Evolutionary conservation across 2,797 vertebrate genomes (phyloP).

Genomic region (Pterois miles): DNA sequence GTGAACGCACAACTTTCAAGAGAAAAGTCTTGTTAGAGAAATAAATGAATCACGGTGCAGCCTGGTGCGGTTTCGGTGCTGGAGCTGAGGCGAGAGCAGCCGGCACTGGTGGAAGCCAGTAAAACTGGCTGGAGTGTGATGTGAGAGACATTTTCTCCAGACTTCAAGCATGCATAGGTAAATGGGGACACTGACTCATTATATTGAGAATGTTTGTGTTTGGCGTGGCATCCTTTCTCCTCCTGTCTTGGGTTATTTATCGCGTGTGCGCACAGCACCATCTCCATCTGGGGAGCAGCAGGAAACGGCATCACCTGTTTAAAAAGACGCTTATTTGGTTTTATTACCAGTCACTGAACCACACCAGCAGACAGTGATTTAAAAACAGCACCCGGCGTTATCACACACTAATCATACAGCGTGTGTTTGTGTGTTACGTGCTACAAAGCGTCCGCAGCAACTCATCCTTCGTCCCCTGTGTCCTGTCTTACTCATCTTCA

Average conservation of each 20-base stretch:
- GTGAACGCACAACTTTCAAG: too few species aligned
- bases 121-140: too few species aligned
- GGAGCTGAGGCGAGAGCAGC: too few species aligned
- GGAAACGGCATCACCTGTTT: conserved; percentile 37
- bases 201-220: not conserved
- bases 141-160: conserved; percentile 7
- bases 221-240: not conserved
- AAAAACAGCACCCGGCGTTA: conserved; percentile 31
- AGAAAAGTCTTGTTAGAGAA: too few species aligned
- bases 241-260: not conserved
- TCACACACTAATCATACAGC: conserved; percentile 31
- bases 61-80: too few species aligned
- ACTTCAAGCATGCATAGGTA: not conserved
- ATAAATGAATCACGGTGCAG: too few species aligned
- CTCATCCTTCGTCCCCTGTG: conserved; percentile 12
- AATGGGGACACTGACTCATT: not conserved
- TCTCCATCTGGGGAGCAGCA: conserved; percentile 28
- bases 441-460: not conserved
- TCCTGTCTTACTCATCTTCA: not conserved
- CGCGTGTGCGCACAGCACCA: not conserved
- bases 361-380: conserved; percentile 35
- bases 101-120: too few species aligned
- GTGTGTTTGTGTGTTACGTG: conserved; percentile 22
- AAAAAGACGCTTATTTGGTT: conserved; percentile 37
- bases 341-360: conserved; percentile 39